Base-by-base conservation (phyloP, 2,797 vertebrate species). In the Pachyuromys duprasi region DNA sequence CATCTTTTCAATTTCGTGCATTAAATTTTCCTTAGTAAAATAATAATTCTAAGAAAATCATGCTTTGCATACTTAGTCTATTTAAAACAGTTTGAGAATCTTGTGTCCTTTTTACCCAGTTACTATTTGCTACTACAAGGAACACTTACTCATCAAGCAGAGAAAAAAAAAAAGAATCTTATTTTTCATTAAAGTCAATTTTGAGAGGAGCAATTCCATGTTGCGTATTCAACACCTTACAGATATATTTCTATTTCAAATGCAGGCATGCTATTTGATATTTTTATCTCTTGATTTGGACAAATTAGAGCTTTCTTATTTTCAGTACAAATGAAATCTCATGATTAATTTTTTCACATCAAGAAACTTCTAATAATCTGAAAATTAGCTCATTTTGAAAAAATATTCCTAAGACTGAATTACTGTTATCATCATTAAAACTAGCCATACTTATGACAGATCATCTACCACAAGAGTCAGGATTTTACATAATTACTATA, bases 351-450 rank as follows among this genome's bases (percentile, higher is more conserved):
- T 95, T 93, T 92, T 72, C 22, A 88, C 8, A 53, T 65, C 91
- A 91, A 96, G 33, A 6, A 14, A 95, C 82, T 88, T 81, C n/a
- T 93, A 81, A 86, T 74, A 74, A 95, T 86, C 49, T 84, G 2
- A 94, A 97, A 95, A 86, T 89, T 69, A 82, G 28, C 9, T 65
- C n/a, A 53, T 92, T 97, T 93, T 87, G 94, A 97, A 97, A 69
- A 22, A 63, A 89, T 69, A 94, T 67, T 65, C 26, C 14, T 96
- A 94, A 97, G 94, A 53, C 42, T 86, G 36, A 82, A 93, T 93
- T 91, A 87, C 33, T 45, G 65, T 2, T 60, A 93, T 42, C 67
- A 96, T 89, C 93, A 95, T 24, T 90, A 78, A 94, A 42, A 67
- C 18, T 94, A 36, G 60, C 62, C 22, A 84, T 83, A 81, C 72